A percentile compares a stretch with the other conserved stretches of the same genome.
These are phyloP conservation scores for Myrmecobius fasciatus DNA, from an alignment of 2,113 vertebrate genomes.

Conservation along the genomic window DNA sequence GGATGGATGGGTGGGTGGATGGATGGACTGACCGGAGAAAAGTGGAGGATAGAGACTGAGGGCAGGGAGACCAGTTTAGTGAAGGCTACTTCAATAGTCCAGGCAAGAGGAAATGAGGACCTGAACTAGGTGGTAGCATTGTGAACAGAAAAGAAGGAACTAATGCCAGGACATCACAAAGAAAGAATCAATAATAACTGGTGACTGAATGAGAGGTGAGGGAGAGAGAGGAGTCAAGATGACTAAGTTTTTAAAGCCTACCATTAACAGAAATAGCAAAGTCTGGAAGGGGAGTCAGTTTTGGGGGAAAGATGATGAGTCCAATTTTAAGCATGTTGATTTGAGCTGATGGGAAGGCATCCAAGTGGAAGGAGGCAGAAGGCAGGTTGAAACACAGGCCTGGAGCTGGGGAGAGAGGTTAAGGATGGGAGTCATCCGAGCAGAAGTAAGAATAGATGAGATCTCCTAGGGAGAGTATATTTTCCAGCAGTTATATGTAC, in stretches of 20 bases:
- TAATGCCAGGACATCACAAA: constrained; percentile 3
- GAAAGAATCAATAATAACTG: neutral
- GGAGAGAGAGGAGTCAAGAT: neutral
- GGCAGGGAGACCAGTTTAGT: neutral
- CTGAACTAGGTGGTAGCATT: neutral
- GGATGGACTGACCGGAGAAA: neutral
- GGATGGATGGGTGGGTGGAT: neutral
- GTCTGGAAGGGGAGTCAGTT: neutral
- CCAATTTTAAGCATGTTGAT: constrained; percentile 26
- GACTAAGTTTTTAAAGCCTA: neutral
- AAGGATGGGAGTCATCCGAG: neutral
- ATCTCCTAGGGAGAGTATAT: neutral
- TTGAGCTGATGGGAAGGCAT: constrained; percentile 24
- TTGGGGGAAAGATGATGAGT: constrained; percentile 18
- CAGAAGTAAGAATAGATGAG: constrained; percentile 14
- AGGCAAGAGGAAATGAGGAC: neutral
- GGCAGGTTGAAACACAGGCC: constrained; percentile 11
- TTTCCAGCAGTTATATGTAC: neutral
- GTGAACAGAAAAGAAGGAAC: neutral
- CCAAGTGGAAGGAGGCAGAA: constrained; percentile 20
- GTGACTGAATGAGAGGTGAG: neutral
- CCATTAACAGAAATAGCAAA: constrained; percentile 8
- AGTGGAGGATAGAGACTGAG: neutral
- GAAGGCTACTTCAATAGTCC: constrained; percentile 4
- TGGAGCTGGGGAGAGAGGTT: neutral